Conservation (phyloP, 2,888 invertebrate species). For the Eupelmus urozonus region DNA sequence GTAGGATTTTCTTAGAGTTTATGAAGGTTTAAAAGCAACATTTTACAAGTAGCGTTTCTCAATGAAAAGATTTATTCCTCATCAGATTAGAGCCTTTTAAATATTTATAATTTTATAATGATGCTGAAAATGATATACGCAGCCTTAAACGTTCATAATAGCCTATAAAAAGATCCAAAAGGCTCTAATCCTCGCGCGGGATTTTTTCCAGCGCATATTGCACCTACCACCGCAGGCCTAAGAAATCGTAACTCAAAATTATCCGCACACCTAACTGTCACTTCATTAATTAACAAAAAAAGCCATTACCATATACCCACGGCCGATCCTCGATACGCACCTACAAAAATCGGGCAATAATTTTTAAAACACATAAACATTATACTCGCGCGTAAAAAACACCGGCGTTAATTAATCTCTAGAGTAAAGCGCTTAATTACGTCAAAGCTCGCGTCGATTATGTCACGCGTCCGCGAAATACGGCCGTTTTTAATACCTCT, state of each 20-base stretch:
- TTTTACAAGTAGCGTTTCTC: too few relatives aligned
- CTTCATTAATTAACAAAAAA: slow-evolving; percentile 45
- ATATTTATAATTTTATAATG: too few relatives aligned
- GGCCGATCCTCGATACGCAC: slow-evolving; percentile 49
- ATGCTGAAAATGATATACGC: neutral
- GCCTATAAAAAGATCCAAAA: slow-evolving; percentile 20
- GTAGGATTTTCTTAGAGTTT: too few relatives aligned
- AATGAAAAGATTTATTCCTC: too few relatives aligned
- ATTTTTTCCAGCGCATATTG: neutral
- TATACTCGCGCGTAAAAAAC: neutral
- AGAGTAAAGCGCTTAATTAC: slow-evolving; percentile 40
- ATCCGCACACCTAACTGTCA: neutral
- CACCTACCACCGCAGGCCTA: neutral
- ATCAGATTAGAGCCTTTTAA: too few relatives aligned
- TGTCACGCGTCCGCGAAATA: slow-evolving; percentile 23
- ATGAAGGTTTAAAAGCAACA: too few relatives aligned
- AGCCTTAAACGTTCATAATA: neutral
- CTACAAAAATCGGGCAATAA: neutral
- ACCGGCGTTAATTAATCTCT: slow-evolving; percentile 43
- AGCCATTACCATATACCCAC: neutral
- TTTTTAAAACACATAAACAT: slow-evolving; percentile 10
- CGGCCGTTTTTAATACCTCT: slow-evolving; percentile 28
- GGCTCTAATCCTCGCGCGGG: neutral
- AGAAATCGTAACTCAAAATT: slow-evolving; percentile 32
- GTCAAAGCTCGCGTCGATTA: neutral